Base-by-base conservation (phyloP, 2,113 vertebrate genomes). In the Tragelaphus buxtoni region DNA sequence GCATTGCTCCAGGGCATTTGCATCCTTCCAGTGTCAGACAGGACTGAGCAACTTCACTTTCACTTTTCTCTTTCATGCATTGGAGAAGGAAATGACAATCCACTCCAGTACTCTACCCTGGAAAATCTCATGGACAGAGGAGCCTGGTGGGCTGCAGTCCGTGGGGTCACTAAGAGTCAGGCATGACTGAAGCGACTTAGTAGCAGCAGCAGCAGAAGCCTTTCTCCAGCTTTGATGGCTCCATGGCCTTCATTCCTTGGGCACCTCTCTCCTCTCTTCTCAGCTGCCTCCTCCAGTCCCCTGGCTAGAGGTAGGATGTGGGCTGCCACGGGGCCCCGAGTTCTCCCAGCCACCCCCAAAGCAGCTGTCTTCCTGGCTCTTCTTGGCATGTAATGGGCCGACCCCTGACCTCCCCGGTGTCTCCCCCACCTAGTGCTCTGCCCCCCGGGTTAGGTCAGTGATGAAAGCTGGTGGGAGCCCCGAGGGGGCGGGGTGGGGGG, bases 391-490 rank as follows among this genome's bases (percentile, higher is more conserved):
- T 98, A 97, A 98, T 96, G 98, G 97, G 97, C 97, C 97, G 98
- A 98, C 98, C 98, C 97, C 97, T 92, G 98, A 98, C 98, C 98
- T 98, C 81, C 91, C 53, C 95, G 96, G 97, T 20, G 2, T 69
- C 65, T 69, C 96, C 88, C 96, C 32, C 49, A 18, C 26, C 79
- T 28, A 72, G 88, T 24, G 8, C 97, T 55, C 91, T 98, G 98
- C 72, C 72, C 24, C 24, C 72, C 83, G 98, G 98, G 97, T 98
- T 96, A 98, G 98, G 98, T 98, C 98, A 98, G 97, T 94, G 98
- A 98, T 99, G 98, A 98, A 99, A 99, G 99, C 96, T 84, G 94
- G 97, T 96, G 97, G 97, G 96, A 97, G 96, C 97, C 98, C 97
- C 8, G 35, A 76, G 45, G 94, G 45, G 8, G 32, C 18, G 47